Conservation (phyloP, 2,888 invertebrate species). For the Nomada fabriciana region DNA sequence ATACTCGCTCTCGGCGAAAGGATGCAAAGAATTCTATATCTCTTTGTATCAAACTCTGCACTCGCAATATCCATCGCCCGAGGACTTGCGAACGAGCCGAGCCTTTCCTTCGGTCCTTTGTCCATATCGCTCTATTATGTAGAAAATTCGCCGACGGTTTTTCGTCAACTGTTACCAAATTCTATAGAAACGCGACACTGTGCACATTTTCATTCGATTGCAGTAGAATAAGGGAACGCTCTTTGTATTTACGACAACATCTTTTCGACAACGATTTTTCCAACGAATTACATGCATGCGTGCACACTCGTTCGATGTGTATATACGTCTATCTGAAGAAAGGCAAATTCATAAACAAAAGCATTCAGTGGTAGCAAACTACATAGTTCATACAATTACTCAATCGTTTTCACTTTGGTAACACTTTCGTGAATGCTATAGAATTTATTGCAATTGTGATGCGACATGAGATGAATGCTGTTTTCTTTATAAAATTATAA, state of each 20-base stretch:
- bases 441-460: no score
- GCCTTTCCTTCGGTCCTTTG: constrained; percentile 39
- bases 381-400: no score
- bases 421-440: no score
- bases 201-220: not conserved
- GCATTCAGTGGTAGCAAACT: no score
- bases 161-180: constrained; percentile 22
- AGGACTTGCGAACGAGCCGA: constrained; percentile 34
- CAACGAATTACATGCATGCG: not conserved
- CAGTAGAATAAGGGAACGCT: not conserved
- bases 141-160: not conserved
- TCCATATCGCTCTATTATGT: constrained; percentile 20
- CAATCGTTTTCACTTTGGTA: no score
- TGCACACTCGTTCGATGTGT: no score
- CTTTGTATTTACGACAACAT: not conserved
- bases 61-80: constrained; percentile 29
- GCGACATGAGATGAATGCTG: no score
- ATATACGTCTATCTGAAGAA: no score
- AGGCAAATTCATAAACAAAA: no score
- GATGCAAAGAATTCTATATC: constrained; percentile 16
- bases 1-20: not conserved
- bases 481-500: no score
- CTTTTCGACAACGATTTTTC: not conserved
- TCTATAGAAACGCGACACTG: constrained; percentile 8
- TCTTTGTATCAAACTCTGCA: constrained; percentile 36